Evolutionary conservation across 2,888 invertebrate species (phyloP).

Genomic region (Psylliodes chrysocephalus): DNA sequence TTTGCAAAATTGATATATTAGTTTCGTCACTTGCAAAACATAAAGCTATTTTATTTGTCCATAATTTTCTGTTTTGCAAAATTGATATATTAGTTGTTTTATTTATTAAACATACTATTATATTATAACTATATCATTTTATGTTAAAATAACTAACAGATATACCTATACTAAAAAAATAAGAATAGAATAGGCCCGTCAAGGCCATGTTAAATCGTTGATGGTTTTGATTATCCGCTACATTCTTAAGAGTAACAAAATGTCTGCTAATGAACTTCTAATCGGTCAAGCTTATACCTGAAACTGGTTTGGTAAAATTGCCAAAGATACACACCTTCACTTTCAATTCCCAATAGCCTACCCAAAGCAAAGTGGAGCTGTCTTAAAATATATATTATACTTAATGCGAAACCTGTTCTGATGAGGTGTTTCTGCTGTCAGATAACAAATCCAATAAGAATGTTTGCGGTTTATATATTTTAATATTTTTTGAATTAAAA

Average conservation of each 20-base stretch:
- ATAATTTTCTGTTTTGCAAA: too few species aligned
- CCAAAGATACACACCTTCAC: neutral
- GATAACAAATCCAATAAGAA: neutral
- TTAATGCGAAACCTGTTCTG: neutral
- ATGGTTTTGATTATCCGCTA: conserved; percentile 15
- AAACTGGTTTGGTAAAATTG: conserved; percentile 39
- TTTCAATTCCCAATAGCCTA: conserved; percentile 1
- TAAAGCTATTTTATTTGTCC: too few species aligned
- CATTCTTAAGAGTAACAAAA: conserved; percentile 36
- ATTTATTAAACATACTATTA: too few species aligned
- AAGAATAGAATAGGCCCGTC: neutral
- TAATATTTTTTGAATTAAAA: neutral
- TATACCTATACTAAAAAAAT: too few species aligned
- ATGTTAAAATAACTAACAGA: too few species aligned
- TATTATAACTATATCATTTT: too few species aligned
- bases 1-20: too few species aligned
- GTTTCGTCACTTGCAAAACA: too few species aligned
- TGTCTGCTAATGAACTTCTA: conserved; percentile 39
- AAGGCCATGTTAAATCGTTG: conserved; percentile 5
- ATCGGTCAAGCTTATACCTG: conserved; percentile 36
- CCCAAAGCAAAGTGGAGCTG: neutral
- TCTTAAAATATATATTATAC: neutral
- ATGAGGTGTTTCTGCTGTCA: neutral
- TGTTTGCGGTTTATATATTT: neutral
- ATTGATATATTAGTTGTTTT: too few species aligned